phyloP scores from a whole-genome alignment of 2,797 vertebrate genomes.

The Gallirallus australis region DNA sequence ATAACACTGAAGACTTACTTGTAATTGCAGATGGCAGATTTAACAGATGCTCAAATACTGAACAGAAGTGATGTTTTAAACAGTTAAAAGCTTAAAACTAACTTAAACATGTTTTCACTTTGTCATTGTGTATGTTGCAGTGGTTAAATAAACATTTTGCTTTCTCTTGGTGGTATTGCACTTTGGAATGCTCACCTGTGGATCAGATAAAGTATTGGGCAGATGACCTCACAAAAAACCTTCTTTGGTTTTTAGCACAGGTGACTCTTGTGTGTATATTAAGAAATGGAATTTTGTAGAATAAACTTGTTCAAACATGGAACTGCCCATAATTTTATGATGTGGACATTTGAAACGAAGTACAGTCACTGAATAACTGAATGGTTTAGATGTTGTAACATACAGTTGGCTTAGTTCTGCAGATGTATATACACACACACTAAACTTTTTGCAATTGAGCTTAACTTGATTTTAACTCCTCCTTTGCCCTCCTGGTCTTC shows the following conservation, averaged over 20 bases:
- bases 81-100: background rate
- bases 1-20: background rate
- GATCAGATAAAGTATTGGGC: background rate
- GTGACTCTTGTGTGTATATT: background rate
- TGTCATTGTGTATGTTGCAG: background rate
- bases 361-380: background rate
- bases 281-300: background rate
- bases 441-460: accelerated
- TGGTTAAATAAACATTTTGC: background rate
- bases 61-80: background rate
- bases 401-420: background rate
- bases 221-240: background rate
- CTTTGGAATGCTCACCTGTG: background rate
- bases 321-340: background rate
- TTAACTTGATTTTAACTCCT: background rate
- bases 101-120: background rate
- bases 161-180: background rate
- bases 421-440: background rate
- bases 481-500: background rate
- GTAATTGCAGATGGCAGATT: background rate
- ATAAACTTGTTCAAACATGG: background rate
- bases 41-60: background rate
- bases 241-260: background rate
- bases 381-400: background rate
- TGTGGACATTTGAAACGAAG: background rate